These are phyloP conservation scores for Aplocera efformata DNA, from an alignment of 2,888 invertebrate genomes.

Conservation along the genomic window DNA sequence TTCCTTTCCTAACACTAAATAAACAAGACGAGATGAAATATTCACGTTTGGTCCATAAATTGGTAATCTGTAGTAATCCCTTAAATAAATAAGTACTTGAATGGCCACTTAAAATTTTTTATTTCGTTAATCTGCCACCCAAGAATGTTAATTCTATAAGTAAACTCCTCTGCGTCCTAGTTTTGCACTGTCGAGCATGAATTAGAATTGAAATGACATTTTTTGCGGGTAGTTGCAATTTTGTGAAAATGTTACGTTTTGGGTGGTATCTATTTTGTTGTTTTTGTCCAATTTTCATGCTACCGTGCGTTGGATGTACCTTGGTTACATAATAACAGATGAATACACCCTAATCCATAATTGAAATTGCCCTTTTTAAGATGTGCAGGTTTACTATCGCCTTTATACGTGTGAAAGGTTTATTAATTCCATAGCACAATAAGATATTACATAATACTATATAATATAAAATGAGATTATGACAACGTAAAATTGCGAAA, in stretches of 20 bases:
- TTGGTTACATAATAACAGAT: conserved; percentile 13
- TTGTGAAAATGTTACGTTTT: conserved; percentile 12
- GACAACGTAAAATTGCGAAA: too few relatives aligned
- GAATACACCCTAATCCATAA: conserved; percentile 12
- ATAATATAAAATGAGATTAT: too few relatives aligned
- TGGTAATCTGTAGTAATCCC: conserved; percentile 64
- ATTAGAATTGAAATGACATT: conserved; percentile 27
- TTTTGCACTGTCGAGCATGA: conserved; percentile 40
- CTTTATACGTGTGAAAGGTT: background rate
- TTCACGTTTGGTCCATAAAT: conserved; percentile 32
- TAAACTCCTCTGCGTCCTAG: conserved; percentile 39
- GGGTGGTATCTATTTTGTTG: conserved; percentile 33
- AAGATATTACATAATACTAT: too few relatives aligned
- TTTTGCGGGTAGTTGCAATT: conserved; percentile 26
- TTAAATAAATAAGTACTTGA: conserved; percentile 61
- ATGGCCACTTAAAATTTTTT: conserved; percentile 47
- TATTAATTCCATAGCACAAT: too few relatives aligned
- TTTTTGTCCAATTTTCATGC: conserved; percentile 18
- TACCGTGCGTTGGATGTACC: conserved; percentile 28
- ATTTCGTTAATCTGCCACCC: conserved; percentile 48
- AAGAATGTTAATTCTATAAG: conserved; percentile 40
- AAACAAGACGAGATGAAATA: too few relatives aligned
- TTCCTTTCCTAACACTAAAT: too few relatives aligned
- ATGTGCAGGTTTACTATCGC: background rate
- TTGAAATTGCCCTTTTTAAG: conserved; percentile 9